Evolutionary conservation across 2,888 invertebrate genomes (phyloP).

Genomic region (Sepiola atlantica): DNA sequence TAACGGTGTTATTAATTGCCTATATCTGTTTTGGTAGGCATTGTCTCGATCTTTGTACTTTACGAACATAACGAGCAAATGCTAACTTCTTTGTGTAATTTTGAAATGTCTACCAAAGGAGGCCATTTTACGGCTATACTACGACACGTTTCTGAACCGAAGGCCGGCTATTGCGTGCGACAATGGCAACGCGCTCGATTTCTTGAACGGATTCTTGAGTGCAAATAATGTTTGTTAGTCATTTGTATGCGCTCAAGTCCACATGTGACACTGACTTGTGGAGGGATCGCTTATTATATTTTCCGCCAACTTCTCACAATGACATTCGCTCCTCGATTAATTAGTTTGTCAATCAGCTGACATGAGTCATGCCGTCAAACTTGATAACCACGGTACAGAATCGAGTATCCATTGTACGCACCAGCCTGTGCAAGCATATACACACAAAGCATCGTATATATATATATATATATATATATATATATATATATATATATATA

Average conservation of each 20-base stretch:
- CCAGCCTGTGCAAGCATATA: too few species aligned
- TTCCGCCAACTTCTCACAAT: neutral
- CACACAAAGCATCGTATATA: neutral
- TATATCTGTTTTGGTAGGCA: neutral
- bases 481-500: neutral
- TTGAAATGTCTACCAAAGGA: too few species aligned
- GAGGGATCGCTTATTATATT: neutral
- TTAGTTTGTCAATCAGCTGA: neutral
- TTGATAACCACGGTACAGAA: neutral
- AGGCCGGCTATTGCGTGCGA: neutral
- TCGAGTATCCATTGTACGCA: neutral
- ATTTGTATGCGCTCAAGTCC: neutral
- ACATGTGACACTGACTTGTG: conserved; percentile 18
- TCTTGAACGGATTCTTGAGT: neutral
- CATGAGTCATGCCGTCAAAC: neutral
- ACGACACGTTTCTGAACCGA: neutral
- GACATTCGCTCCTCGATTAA: neutral
- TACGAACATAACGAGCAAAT: too few species aligned
- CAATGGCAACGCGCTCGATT: neutral
- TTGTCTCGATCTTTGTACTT: neutral
- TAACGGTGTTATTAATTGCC: too few species aligned
- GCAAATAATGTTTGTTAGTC: neutral
- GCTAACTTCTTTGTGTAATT: too few species aligned
- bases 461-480: neutral
- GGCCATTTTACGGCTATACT: neutral